A percentile compares a stretch with the other conserved stretches of the same genome.
Evolutionary conservation across 2,888 invertebrate species (phyloP).

Genomic region (Rotaria magnacalcarata): DNA sequence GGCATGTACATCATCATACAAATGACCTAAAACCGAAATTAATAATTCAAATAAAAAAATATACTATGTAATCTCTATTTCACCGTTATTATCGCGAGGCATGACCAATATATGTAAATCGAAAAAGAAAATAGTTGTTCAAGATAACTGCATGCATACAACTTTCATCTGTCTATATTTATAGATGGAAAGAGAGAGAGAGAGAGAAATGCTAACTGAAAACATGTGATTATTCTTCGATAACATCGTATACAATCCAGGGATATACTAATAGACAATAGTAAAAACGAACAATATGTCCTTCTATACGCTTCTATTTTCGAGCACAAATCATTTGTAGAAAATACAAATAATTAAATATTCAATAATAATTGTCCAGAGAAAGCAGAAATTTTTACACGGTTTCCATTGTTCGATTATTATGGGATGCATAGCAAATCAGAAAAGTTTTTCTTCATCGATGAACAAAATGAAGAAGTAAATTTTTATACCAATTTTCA

Average conservation of each 20-base stretch:
- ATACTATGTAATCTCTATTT: background rate
- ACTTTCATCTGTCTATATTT: background rate
- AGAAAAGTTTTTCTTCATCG: too few relatives aligned
- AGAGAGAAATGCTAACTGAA: background rate
- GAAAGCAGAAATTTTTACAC: background rate
- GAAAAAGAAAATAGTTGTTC: background rate
- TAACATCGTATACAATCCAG: background rate
- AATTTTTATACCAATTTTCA: too few relatives aligned
- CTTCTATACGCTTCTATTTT: background rate
- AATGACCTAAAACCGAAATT: background rate
- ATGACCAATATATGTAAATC: background rate
- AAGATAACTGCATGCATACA: background rate
- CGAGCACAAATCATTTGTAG: too few relatives aligned
- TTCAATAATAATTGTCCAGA: too few relatives aligned
- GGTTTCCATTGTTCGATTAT: too few relatives aligned
- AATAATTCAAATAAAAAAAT: too few relatives aligned
- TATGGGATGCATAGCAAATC: too few relatives aligned
- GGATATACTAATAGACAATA: background rate
- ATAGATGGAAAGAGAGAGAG: background rate
- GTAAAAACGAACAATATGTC: background rate
- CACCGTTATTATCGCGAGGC: slow-evolving; percentile 12
- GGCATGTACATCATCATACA: background rate
- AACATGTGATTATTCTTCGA: background rate
- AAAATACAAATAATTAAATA: too few relatives aligned
- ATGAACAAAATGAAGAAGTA: too few relatives aligned